Percentiles rank a stretch among this genome's conserved stretches.
Conservation (phyloP, 2,113 vertebrate species). For the Conger conger region DNA sequence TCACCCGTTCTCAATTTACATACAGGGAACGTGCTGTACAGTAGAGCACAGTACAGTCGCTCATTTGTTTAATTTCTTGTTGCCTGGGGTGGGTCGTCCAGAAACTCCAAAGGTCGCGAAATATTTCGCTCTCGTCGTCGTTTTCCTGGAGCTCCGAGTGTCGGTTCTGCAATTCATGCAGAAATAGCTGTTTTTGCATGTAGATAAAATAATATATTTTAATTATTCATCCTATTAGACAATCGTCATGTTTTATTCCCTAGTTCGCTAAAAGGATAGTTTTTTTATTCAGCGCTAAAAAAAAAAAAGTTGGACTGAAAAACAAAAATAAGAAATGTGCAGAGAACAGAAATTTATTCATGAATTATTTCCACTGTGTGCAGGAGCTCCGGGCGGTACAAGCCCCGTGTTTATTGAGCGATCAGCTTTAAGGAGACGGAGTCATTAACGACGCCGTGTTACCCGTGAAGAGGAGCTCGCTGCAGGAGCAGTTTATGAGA, state of each 20-base stretch:
- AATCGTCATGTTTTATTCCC: constrained; percentile 55
- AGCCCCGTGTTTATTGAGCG: constrained; percentile 69
- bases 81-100: constrained; percentile 30
- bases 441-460: constrained; percentile 73
- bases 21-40: neutral
- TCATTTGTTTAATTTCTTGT: constrained; percentile 24
- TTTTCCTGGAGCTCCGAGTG: constrained; percentile 10
- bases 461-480: constrained; percentile 63
- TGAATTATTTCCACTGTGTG: constrained; percentile 49
- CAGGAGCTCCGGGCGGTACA: constrained; percentile 51
- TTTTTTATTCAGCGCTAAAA: constrained; percentile 26
- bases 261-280: constrained; percentile 46
- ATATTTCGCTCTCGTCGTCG: constrained; percentile 11
- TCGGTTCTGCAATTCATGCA: constrained; percentile 26
- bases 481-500: constrained; percentile 69
- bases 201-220: constrained; percentile 54
- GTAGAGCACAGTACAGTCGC: neutral
- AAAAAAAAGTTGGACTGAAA: constrained; percentile 38
- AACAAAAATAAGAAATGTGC: constrained; percentile 49
- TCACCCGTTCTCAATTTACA: constrained; percentile 26
- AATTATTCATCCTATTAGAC: constrained; percentile 65
- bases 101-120: constrained; percentile 29
- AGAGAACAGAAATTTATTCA: constrained; percentile 58
- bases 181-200: constrained; percentile 31
- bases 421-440: constrained; percentile 65